Conservation (phyloP, 2,113 vertebrate species). For the Brachionichthys hirsutus region DNA sequence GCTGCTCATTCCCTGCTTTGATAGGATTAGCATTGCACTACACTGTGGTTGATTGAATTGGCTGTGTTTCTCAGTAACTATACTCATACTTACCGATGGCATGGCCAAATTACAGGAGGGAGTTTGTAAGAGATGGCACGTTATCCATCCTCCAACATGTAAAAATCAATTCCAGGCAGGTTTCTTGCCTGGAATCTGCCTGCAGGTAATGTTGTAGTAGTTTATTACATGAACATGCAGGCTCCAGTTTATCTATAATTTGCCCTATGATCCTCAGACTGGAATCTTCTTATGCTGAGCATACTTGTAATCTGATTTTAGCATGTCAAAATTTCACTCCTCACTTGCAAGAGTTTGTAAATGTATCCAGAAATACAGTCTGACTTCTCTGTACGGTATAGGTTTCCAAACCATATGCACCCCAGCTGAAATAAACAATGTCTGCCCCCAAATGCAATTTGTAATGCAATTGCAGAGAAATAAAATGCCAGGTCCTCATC, state of each 20-base stretch:
- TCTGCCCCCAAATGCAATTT: slow-evolving; percentile 40
- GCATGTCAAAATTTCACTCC: not conserved
- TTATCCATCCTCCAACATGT: not conserved
- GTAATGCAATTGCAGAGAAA: slow-evolving; percentile 41
- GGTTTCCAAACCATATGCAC: not conserved
- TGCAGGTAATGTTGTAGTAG: not conserved
- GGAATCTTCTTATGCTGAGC: not conserved
- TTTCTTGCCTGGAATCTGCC: not conserved
- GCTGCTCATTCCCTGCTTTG: not conserved
- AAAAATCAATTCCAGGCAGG: slow-evolving; percentile 2
- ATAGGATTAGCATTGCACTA: not conserved
- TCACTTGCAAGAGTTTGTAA: not conserved
- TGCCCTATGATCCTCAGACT: not conserved
- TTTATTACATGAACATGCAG: not conserved
- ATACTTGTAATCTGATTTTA: slow-evolving; percentile 1
- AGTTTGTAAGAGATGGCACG: not conserved
- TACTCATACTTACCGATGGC: too few relatives aligned
- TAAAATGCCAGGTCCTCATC: slow-evolving; percentile 27
- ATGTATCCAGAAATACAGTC: slow-evolving; percentile 19
- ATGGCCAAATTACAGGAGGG: not conserved
- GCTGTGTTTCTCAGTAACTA: not conserved
- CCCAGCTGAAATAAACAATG: slow-evolving; percentile 26
- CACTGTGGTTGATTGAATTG: not conserved
- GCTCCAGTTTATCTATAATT: not conserved
- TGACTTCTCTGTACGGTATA: slow-evolving; percentile 9